Evolutionary conservation across 2,797 vertebrate genomes (phyloP).

Genomic region (Muraenolepis orangiensis): DNA sequence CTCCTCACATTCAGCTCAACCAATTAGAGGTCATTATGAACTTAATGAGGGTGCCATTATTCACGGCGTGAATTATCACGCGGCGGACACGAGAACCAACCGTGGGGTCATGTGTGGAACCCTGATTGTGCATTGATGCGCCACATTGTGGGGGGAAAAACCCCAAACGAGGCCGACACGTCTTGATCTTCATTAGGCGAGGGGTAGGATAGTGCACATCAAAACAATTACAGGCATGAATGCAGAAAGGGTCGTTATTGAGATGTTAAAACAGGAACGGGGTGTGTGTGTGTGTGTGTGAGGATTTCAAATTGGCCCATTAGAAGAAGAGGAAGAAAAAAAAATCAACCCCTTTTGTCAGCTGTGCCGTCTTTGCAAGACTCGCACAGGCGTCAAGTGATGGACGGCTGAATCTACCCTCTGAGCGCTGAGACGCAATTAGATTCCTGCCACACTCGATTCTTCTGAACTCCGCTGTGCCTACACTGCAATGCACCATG

Average conservation of each 20-base stretch:
- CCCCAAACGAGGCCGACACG: neutral
- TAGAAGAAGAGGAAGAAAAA: too few relatives aligned
- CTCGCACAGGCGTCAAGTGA: conserved; percentile 22
- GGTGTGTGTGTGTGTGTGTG: conserved; percentile 15
- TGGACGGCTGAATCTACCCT: conserved; percentile 46
- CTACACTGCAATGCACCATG: neutral
- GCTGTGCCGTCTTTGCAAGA: neutral
- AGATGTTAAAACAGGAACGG: neutral
- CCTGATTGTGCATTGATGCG: neutral
- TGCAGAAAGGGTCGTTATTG: conserved; percentile 8
- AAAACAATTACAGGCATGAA: conserved; percentile 7
- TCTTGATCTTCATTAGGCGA: conserved; percentile 6
- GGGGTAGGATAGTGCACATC: neutral
- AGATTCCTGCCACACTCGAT: conserved; percentile 19
- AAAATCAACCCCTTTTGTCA: conserved; percentile 25
- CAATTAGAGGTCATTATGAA: neutral
- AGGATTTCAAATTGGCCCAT: conserved; percentile 29
- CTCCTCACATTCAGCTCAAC: neutral
- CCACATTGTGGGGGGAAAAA: neutral
- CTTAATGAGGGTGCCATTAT: neutral
- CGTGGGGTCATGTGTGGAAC: neutral
- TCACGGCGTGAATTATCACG: neutral
- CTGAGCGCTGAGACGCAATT: conserved; percentile 37
- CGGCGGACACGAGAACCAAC: neutral
- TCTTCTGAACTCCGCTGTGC: conserved; percentile 24